Conservation (phyloP, 2,888 invertebrate species). For the Stictocephala bisonia region DNA sequence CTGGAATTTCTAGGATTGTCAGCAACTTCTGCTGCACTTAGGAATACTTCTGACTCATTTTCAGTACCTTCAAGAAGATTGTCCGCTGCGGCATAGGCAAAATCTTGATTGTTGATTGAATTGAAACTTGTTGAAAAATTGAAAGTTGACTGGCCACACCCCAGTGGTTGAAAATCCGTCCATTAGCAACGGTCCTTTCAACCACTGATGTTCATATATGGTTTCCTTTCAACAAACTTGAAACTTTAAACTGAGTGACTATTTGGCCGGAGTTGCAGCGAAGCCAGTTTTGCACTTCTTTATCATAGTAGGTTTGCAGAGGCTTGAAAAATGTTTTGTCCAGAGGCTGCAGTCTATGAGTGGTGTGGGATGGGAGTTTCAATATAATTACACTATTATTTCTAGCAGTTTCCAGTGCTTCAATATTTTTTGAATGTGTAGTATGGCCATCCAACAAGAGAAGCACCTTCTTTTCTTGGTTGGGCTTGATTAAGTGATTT, state of each 20-base stretch:
- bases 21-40: no score
- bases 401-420: constrained; percentile 54
- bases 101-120: no score
- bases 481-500: not conserved
- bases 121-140: no score
- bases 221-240: constrained; percentile 51
- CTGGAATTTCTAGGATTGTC: no score
- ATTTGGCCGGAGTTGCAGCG: constrained; percentile 49
- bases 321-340: constrained; percentile 57
- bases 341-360: constrained; percentile 57
- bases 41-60: no score
- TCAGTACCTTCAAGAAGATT: no score
- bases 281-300: constrained; percentile 54
- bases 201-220: constrained; percentile 53
- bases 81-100: constrained; percentile 7
- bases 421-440: constrained; percentile 58
- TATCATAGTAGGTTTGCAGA: not conserved
- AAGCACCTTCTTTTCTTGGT: no score
- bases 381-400: constrained; percentile 57
- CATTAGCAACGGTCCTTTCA: constrained; percentile 48
- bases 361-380: constrained; percentile 57
- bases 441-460: constrained; percentile 53
- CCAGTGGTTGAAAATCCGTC: constrained; percentile 50
- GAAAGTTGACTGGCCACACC: constrained; percentile 50
- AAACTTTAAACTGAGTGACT: constrained; percentile 54